Evolutionary conservation across 2,113 vertebrate genomes (phyloP).

Genomic region (Cyanoliseus patagonus): DNA sequence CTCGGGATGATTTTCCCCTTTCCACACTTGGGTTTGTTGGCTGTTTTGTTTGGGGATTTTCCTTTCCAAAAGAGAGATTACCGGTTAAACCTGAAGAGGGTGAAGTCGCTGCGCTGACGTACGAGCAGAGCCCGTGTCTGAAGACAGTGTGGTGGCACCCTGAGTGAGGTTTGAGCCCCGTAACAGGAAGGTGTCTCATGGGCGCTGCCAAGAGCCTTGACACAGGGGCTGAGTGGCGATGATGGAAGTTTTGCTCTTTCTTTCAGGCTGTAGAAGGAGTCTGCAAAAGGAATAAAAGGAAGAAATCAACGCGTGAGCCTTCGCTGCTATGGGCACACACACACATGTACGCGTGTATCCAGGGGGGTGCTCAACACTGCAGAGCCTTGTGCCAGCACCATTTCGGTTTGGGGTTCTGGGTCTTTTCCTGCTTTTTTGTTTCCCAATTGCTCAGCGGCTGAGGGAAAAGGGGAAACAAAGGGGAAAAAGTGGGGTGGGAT

Average conservation of each 20-base stretch:
- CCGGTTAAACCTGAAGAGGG: slow-evolving; percentile 62
- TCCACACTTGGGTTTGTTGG: not conserved
- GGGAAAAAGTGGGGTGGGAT: not conserved
- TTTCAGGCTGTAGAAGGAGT: not conserved
- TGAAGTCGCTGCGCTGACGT: slow-evolving; percentile 62
- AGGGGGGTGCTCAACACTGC: slow-evolving; percentile 37
- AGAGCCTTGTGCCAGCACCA: not conserved
- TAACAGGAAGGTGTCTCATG: not conserved
- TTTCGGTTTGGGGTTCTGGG: not conserved
- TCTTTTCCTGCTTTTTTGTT: not conserved
- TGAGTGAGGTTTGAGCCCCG: not conserved
- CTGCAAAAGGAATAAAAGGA: not conserved
- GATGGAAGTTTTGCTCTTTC: not conserved
- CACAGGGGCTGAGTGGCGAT: not conserved
- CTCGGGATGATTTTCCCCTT: not conserved
- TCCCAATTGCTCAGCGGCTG: not conserved
- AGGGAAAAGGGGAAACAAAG: not conserved
- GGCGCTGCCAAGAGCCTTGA: slow-evolving; percentile 7
- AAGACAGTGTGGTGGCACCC: slow-evolving; percentile 8
- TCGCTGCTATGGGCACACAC: not conserved
- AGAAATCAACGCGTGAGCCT: slow-evolving; percentile 7
- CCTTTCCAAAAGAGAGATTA: slow-evolving; percentile 57
- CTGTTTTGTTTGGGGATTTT: not conserved
- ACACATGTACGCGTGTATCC: not conserved
- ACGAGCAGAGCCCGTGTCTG: not conserved